Conservation (phyloP, 2,888 invertebrate species). For the Steinernema hermaphroditum region DNA sequence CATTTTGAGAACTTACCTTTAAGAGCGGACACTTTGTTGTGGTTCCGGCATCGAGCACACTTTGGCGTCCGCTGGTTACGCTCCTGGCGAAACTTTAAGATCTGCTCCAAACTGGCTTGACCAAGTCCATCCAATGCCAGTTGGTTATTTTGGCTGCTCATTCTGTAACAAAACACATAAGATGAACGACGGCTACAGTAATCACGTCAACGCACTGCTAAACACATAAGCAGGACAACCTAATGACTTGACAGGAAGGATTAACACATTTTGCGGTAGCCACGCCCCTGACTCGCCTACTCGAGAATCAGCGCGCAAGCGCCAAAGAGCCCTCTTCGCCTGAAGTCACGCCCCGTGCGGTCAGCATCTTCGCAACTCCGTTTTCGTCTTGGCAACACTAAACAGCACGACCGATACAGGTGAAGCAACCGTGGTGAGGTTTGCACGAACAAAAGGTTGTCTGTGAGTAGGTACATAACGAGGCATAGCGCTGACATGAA, state of each 20-base stretch:
- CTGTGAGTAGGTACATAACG: not conserved
- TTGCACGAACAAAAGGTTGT: not conserved
- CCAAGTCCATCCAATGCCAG: not conserved
- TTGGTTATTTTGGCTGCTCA: slow-evolving; percentile 1
- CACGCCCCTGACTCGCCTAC: not conserved
- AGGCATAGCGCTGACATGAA: not conserved
- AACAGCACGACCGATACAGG: not conserved
- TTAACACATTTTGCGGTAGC: slow-evolving; percentile 20
- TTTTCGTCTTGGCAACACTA: not conserved
- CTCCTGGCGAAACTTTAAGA: slow-evolving; percentile 37
- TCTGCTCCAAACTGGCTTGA: slow-evolving; percentile 27
- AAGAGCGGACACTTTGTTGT: slow-evolving; percentile 91
- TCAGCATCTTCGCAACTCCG: too few species aligned
- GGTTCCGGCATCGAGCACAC: slow-evolving; percentile 94
- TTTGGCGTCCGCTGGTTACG: slow-evolving; percentile 75
- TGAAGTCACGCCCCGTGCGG: slow-evolving; percentile 26
- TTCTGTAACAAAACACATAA: not conserved
- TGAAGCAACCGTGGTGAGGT: not conserved
- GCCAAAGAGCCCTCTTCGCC: not conserved
- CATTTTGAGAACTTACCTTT: too few species aligned
- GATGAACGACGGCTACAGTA: not conserved
- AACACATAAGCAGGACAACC: not conserved
- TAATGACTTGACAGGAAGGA: slow-evolving; percentile 19
- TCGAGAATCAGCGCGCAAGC: not conserved
- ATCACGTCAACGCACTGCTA: not conserved